phyloP scores from a whole-genome alignment of 2,113 vertebrate genomes.

The Pantherophis guttatus region DNA sequence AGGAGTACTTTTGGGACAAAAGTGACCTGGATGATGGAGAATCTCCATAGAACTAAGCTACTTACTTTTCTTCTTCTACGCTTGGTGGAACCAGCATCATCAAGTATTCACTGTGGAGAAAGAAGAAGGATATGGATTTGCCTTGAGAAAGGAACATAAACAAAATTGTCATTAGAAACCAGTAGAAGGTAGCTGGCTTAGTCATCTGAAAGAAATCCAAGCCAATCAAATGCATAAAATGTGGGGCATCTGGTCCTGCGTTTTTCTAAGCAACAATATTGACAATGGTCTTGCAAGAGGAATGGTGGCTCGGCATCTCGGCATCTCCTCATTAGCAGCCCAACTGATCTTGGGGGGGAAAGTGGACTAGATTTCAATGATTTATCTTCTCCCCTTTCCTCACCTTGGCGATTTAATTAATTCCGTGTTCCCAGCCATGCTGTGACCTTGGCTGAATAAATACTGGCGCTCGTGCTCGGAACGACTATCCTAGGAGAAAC shows the following conservation, averaged over 20 bases:
- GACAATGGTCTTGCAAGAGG: not conserved
- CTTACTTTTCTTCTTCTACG: slow-evolving; percentile 91
- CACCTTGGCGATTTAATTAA: slow-evolving; percentile 94
- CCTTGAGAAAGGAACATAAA: not conserved
- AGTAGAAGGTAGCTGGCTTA: not conserved
- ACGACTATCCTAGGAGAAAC: slow-evolving; percentile 79
- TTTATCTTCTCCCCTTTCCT: not conserved
- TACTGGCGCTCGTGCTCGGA: slow-evolving; percentile 95
- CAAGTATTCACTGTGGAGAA: slow-evolving; percentile 85
- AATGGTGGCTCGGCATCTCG: not conserved
- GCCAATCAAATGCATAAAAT: not conserved
- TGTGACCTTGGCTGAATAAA: slow-evolving; percentile 86
- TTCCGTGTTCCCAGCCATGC: slow-evolving; percentile 82
- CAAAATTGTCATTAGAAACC: not conserved
- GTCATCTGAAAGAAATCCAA: not conserved
- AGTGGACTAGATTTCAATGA: not conserved
- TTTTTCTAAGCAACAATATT: not conserved
- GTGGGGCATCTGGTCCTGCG: not conserved
- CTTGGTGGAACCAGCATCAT: slow-evolving; percentile 94
- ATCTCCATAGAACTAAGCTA: slow-evolving; percentile 10
- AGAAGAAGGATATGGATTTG: slow-evolving; percentile 24
- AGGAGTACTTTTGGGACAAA: not conserved
- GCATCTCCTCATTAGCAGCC: not conserved
- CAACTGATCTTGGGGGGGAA: not conserved
- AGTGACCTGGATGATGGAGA: not conserved